Evolutionary conservation across 2,113 vertebrate genomes (phyloP), one percentile per base, ranked within the genome.

Genomic region (Pygoscelis adeliae): DNA sequence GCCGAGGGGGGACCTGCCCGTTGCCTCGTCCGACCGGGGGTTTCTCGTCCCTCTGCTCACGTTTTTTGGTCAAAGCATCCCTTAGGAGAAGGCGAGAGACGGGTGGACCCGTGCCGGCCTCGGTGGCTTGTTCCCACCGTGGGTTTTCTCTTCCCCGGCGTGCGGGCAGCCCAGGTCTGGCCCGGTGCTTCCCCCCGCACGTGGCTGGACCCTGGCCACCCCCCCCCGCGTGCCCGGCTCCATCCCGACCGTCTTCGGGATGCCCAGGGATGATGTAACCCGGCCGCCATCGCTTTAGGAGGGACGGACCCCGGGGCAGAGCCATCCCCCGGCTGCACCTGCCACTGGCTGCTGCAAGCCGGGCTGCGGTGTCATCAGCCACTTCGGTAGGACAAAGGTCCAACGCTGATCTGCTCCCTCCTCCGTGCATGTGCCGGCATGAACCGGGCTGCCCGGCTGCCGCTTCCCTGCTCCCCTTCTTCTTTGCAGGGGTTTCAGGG

Each of bases 81-180:
- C 61, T 4, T 17, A 4, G 50, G 27, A 66, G 80, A 6, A 47
- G 58, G 44, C 0, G 6, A 50, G 38, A 34, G 36, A 3, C 0
- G 6, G 14, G 15, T 5, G 27, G 5, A 8, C 53, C 77, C 0
- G 1, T 8, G 8, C 46, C 0, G 2, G 6, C 22, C 27, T 19
- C 5, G 0, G 26, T 1, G 40, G 34, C 56, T 62, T 3, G 4
- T 18, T 66, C 55, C 36, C 70, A 1, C 12, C 2, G 0, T 0
- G 49, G 21, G 1, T 69, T 89, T 76, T 13, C 49, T 10, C 20
- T 9, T 8, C 36, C 6, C 63, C 6, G 3, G 71, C 5, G 16
- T 5, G 1, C 0, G 8, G 44, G 36, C 56, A 23, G 47, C 58
- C 52, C 67, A 0, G 0, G 6, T 5, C 7, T 19, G 92, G 86